phyloP scores from a whole-genome alignment of 1,140 invertebrate genomes.

The Bemisia tabaci region DNA sequence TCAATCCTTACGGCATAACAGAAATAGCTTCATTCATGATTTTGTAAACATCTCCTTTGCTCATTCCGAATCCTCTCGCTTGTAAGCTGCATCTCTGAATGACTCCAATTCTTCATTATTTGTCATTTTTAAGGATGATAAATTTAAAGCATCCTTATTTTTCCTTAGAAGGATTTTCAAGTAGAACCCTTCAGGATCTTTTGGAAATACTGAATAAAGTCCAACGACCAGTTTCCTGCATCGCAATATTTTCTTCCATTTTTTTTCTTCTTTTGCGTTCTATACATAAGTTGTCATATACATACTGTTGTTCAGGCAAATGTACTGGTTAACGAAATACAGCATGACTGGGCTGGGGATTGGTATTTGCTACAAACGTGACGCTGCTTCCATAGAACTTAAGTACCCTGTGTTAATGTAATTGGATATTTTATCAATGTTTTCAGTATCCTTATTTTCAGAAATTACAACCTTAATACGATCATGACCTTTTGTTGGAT shows the following conservation, averaged over 20 bases:
- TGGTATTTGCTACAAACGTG: background rate
- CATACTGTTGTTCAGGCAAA: background rate
- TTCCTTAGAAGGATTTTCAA: constrained; percentile 31
- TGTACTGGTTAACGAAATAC: constrained; percentile 2
- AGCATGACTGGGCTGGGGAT: constrained; percentile 1
- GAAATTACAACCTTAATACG: background rate
- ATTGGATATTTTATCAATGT: constrained; percentile 3
- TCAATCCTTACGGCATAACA: too few species aligned
- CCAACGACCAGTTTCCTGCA: constrained; percentile 12
- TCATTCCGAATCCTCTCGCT: background rate
- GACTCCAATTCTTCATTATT: constrained; percentile 22
- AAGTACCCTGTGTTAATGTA: constrained; percentile 17
- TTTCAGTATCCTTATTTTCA: background rate
- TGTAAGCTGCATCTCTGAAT: constrained; percentile 26
- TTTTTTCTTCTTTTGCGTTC: too few species aligned
- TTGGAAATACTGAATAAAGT: constrained; percentile 30
- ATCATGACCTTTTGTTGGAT: constrained; percentile 30
- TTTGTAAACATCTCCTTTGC: background rate
- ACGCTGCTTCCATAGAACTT: constrained; percentile 4
- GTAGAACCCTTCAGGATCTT: constrained; percentile 31
- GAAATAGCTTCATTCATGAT: background rate
- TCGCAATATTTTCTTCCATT: background rate
- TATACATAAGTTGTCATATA: background rate
- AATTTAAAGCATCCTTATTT: constrained; percentile 30
- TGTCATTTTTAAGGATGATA: constrained; percentile 29